Conservation (phyloP, 2,113 vertebrate genomes). For the Cercopithecus mona region DNA sequence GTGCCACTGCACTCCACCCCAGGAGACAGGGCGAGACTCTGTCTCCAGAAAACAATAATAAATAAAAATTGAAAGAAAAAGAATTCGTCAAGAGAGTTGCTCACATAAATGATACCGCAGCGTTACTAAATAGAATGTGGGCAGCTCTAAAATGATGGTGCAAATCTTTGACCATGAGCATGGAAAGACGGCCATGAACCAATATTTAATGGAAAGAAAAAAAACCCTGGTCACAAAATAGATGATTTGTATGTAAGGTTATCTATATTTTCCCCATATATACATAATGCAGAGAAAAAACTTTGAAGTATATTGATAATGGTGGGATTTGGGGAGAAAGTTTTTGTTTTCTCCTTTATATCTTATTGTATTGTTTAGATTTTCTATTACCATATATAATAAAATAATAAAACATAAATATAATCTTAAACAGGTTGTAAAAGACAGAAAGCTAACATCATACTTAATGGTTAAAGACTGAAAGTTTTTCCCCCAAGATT, state of each 20-base stretch:
- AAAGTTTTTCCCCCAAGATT: neutral
- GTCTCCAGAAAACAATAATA: no score
- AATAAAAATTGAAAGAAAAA: no score
- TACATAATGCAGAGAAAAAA: neutral
- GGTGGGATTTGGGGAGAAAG: neutral
- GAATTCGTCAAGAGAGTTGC: neutral
- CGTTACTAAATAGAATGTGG: neutral
- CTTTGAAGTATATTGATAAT: neutral
- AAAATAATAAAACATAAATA: neutral
- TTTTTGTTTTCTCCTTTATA: neutral
- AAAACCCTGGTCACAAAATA: neutral
- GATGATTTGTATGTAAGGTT: neutral
- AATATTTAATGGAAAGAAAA: neutral
- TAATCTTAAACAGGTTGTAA: neutral
- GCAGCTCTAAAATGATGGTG: neutral
- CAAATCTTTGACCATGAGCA: neutral
- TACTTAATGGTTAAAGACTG: neutral
- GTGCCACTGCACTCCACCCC: no score
- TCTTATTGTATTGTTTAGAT: neutral
- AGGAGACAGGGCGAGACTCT: no score
- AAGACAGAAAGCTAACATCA: neutral
- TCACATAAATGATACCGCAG: neutral
- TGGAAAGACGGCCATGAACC: neutral
- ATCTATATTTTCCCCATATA: neutral
- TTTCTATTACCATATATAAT: slow-evolving; percentile 3